Evolutionary conservation across 1,140 invertebrate genomes (phyloP), one percentile per base, ranked within the genome.

Genomic region (Brachionus angularis): DNA sequence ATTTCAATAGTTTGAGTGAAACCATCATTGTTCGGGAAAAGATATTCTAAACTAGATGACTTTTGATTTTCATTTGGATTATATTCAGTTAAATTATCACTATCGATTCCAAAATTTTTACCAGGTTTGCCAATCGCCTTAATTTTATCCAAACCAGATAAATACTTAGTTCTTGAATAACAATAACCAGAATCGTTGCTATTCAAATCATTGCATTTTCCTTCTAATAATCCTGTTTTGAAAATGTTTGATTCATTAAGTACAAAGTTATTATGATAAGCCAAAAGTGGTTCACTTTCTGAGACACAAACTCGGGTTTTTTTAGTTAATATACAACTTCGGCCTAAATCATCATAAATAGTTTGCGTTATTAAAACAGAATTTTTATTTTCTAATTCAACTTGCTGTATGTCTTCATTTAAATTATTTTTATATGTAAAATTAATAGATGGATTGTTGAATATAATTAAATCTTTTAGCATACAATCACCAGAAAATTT

Each of bases 71-170:
- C 23, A 3, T 58, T 58, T 2, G 18, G 31, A 10, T 8, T 36
- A 25, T 58, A 16, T 36, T 58, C 53, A 39, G 31, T 34, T 36
- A 58, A 58, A 5, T 58, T n/a, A n/a, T n/a, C n/a, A n/a, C n/a
- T n/a, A n/a, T n/a, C n/a, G n/a, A n/a, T n/a, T n/a, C n/a, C n/a
- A n/a, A n/a, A n/a, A n/a, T n/a, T n/a, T n/a, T n/a, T n/a, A n/a
- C n/a, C n/a, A n/a, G n/a, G n/a, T n/a, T n/a, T n/a, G n/a, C n/a
- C 53, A 21, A 58, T 23, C 5, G 53, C 36, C 53, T 58, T 34
- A 10, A 58, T 31, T 21, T 58, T 36, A 58, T 58, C 39, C 18
- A 58, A 42, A n/a, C n/a, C n/a, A 34, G 53, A 21, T 58, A 34
- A 58, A 34, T 36, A 58, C 1, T 36, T 58, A 16, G 36, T 58